Evolutionary conservation across 2,797 vertebrate species (phyloP).

Genomic region (Myotis myotis): DNA sequence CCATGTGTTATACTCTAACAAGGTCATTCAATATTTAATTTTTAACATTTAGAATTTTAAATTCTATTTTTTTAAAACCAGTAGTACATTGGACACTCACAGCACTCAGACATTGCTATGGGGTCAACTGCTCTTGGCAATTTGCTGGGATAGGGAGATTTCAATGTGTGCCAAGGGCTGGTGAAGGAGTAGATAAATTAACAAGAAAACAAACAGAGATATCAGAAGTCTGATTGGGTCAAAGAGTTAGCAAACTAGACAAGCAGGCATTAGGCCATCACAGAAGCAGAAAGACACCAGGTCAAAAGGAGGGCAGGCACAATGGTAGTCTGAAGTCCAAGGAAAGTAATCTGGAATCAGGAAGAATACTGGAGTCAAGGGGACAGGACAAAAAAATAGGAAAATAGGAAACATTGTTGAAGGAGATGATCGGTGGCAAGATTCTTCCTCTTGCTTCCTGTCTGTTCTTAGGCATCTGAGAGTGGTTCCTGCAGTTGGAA

Average conservation of each 20-base stretch:
- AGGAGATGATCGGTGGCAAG: background rate
- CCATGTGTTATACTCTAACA: constrained; percentile 25
- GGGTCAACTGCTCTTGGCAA: background rate
- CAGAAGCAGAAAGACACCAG: constrained; percentile 44
- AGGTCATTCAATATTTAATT: constrained; percentile 28
- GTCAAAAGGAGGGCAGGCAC: constrained; percentile 43
- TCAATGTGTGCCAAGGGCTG: constrained; percentile 44
- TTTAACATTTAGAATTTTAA: constrained; percentile 31
- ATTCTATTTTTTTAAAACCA: constrained; percentile 33
- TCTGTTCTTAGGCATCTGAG: background rate
- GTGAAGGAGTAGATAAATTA: constrained; percentile 43
- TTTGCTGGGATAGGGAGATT: constrained; percentile 41
- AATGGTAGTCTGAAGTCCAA: constrained; percentile 46
- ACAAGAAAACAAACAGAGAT: constrained; percentile 59
- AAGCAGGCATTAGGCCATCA: constrained; percentile 42
- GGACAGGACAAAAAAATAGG: background rate
- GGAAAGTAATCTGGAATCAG: constrained; percentile 28
- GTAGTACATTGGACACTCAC: background rate
- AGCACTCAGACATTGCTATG: background rate
- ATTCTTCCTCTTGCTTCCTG: background rate
- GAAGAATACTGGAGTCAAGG: background rate
- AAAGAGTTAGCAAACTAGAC: constrained; percentile 61
- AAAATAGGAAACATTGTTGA: constrained; percentile 10
- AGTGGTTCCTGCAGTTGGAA: background rate
- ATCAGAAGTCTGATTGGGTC: constrained; percentile 36